Conservation (phyloP, 1,140 invertebrate genomes). For the Pinna nobilis region DNA sequence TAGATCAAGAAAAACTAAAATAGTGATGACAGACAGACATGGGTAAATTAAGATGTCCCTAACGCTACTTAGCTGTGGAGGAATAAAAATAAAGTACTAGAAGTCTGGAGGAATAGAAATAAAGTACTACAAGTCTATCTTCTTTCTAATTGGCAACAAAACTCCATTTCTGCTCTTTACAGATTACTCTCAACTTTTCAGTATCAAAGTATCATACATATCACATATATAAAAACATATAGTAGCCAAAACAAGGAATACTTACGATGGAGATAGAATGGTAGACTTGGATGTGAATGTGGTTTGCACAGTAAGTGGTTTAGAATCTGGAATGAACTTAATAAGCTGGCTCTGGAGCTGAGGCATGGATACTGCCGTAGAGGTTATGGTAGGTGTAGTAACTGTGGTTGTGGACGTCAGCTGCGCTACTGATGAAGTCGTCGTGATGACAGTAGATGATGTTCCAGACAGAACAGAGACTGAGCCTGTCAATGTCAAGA, state of each 20-base stretch:
- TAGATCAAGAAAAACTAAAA: too few species aligned
- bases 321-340: conserved; percentile 27
- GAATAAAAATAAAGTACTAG: too few species aligned
- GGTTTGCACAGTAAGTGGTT: conserved; percentile 31
- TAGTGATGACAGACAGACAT: too few species aligned
- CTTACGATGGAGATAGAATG: conserved; percentile 10
- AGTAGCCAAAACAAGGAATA: neutral
- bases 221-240: too few species aligned
- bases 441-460: neutral
- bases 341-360: conserved; percentile 52
- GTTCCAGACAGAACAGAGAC: neutral
- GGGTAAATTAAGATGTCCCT: too few species aligned
- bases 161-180: too few species aligned
- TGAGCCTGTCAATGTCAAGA: neutral
- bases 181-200: too few species aligned
- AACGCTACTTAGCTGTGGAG: too few species aligned
- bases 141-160: too few species aligned
- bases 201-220: too few species aligned
- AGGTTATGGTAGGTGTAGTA: conserved; percentile 18
- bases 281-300: conserved; percentile 26
- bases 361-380: conserved; percentile 43
- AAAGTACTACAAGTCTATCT: too few species aligned
- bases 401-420: conserved; percentile 15
- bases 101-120: too few species aligned
- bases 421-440: neutral